Base-by-base conservation (phyloP, 2,797 vertebrate genomes). In the Orestias chungarensis region DNA sequence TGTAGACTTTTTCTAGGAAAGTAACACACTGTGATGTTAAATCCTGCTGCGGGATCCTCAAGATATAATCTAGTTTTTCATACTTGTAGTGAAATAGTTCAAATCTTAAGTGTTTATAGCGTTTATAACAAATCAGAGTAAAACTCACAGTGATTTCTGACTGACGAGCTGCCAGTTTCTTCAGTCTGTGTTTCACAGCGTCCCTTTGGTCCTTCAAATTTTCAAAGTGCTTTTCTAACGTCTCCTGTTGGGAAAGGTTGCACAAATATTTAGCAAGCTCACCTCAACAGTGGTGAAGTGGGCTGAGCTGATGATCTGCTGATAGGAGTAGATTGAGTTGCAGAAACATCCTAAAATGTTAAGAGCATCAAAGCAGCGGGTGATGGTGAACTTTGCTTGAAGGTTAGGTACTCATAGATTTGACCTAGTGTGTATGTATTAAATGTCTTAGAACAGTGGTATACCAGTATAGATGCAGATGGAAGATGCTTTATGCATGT, bases 91-190 rank as follows among this genome's bases (percentile, higher is more conserved):
- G 43, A 44, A 33, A 25, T 25, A 44, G 9, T 14, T 7, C 2
- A 33, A 57, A 25, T 57, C n/a, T 66, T 4, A 1, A 27, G 25
- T 33, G 3, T 25, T 6, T 10, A 64, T 18, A 14, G 55, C 29
- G 25, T 31, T 4, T 64, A 54, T 27, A 3, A 65, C 35, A 57
- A 66, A 43, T 31, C 50, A 44, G 38, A 64, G 49, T 8, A 11
- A 23, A 77, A 88, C 87, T 90, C 78, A 92, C 91, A 31, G 84
- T 87, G 76, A 95, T 90, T 57, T 94, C 92, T 31, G 87, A 88
- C 67, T 94, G 94, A n/a, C 93, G 92, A 7, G 86, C 84, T 1
- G 93, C 87, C 73, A 95, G 88, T 77, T 94, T 93, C 84, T 89
- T 94, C 85, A 95, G 89, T 78, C 91, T 87, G 86, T 90, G 87